Evolutionary conservation across 1,140 invertebrate genomes (phyloP).

Genomic region (Brachionus asplanchnoidis): DNA sequence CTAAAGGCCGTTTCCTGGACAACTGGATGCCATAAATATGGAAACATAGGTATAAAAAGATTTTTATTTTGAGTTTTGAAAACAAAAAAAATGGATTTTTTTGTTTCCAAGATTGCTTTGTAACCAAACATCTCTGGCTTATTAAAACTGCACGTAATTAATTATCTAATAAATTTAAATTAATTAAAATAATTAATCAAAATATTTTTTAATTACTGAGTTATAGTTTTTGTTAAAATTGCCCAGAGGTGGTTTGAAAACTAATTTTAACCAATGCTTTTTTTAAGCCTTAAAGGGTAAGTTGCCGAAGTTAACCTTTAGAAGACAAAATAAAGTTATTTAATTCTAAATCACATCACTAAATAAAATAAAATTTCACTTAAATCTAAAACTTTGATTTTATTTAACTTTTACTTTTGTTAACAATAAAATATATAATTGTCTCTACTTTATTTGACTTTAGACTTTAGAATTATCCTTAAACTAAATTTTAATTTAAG

Average conservation of each 20-base stretch:
- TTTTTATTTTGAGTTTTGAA: neutral
- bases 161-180: neutral
- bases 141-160: neutral
- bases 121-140: neutral
- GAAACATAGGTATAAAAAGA: conserved; percentile 29
- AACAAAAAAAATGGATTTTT: neutral
- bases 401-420: neutral
- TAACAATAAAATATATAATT: neutral
- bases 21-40: conserved; percentile 39
- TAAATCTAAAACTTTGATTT: neutral
- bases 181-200: neutral
- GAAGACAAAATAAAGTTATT: neutral
- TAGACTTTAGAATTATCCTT: neutral
- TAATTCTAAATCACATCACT: neutral
- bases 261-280: neutral
- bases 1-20: conserved; percentile 37
- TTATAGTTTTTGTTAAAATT: neutral
- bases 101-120: neutral
- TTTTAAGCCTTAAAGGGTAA: conserved; percentile 22
- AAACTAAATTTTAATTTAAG: neutral
- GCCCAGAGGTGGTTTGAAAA: neutral
- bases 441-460: neutral
- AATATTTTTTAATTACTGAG: neutral
- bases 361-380: neutral
- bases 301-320: neutral